phyloP scores from a whole-genome alignment of 2,797 vertebrate species.

The Danio jaintianensis region DNA sequence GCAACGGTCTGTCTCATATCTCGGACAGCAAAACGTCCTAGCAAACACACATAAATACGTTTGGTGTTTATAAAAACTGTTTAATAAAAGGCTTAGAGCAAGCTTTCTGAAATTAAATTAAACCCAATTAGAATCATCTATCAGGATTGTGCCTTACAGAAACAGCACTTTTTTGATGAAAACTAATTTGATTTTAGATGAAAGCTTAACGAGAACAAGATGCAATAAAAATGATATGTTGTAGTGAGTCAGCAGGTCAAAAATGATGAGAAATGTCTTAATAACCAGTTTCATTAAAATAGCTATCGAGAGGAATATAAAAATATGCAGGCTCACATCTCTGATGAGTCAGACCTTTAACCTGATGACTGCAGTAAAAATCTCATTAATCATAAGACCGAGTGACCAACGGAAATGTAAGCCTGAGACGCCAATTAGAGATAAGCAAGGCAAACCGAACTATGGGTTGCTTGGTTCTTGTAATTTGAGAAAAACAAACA shows the following conservation, averaged over 20 bases:
- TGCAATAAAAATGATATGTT: conserved; percentile 3
- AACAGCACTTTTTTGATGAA: conserved; percentile 1
- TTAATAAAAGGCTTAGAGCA: neutral
- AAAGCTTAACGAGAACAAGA: neutral
- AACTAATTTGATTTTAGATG: neutral
- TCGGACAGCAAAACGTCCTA: conserved; percentile 85
- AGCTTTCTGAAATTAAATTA: neutral
- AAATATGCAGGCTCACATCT: neutral
- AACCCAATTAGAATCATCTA: neutral
- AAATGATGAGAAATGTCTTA: neutral
- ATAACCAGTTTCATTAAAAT: neutral
- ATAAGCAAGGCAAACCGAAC: neutral
- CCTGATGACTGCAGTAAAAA: neutral
- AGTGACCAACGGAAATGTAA: neutral
- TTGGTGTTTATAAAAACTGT: neutral
- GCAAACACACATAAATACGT: conserved; percentile 23
- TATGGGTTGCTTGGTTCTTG: neutral
- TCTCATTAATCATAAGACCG: conserved; percentile 6
- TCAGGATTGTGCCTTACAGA: neutral
- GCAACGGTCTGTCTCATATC: conserved; percentile 89
- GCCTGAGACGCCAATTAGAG: neutral
- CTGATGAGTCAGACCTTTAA: conserved; percentile 11
- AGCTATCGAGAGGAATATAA: neutral
- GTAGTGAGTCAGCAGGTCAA: neutral
- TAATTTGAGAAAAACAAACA: neutral